These are phyloP conservation scores for Spea hammondii DNA, from an alignment of 2,797 vertebrate species.

Conservation along the genomic window DNA sequence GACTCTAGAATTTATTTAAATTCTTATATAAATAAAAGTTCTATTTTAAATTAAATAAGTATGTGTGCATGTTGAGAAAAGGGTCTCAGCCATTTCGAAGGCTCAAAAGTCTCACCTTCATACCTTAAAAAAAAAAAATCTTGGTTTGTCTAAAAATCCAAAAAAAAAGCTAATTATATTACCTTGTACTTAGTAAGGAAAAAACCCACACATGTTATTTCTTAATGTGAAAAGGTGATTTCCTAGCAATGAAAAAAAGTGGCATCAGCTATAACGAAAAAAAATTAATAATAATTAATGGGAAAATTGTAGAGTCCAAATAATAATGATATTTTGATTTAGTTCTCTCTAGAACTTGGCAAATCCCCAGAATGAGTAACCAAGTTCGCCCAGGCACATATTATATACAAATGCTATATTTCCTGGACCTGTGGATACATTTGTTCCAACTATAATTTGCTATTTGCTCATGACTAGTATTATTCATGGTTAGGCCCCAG, in stretches of 20 bases:
- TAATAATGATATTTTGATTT: conserved; percentile 45
- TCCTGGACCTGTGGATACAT: conserved; percentile 41
- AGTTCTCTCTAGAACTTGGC: conserved; percentile 38
- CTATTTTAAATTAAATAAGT: conserved; percentile 45
- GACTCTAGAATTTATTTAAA: conserved; percentile 40
- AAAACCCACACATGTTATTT: too few relatives aligned
- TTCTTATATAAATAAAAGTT: conserved; percentile 50
- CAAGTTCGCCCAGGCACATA: conserved; percentile 34
- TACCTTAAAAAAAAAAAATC: not conserved
- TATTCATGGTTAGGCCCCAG: conserved; percentile 42
- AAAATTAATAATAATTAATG: conserved; percentile 15
- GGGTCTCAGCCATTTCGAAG: conserved; percentile 5
- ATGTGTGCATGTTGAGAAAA: conserved; percentile 26
- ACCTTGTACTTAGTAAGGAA: conserved; percentile 3
- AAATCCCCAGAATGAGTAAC: conserved; percentile 37
- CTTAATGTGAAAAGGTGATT: too few relatives aligned
- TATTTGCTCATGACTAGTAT: conserved; percentile 46
- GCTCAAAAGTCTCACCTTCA: not conserved
- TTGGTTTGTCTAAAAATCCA: not conserved
- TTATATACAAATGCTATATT: conserved; percentile 48
- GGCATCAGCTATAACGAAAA: not conserved
- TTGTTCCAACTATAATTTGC: conserved; percentile 40
- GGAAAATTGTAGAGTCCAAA: conserved; percentile 14
- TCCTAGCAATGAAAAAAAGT: too few relatives aligned
- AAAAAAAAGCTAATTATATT: conserved; percentile 36